Evolutionary conservation across 2,888 invertebrate genomes (phyloP), one percentile per base, ranked within the genome.

Genomic region (Troides aeacus): DNA sequence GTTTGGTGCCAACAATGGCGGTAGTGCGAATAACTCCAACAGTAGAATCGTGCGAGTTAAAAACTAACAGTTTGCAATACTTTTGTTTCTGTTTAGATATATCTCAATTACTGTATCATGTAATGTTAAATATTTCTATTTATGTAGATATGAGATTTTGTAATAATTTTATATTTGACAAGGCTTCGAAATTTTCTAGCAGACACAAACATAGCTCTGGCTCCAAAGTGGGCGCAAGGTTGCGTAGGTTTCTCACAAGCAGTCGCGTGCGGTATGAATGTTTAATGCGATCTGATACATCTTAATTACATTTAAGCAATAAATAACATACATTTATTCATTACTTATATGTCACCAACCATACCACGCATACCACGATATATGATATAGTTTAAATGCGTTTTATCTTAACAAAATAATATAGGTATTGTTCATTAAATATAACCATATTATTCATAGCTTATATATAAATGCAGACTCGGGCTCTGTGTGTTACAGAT

Each of bases 231-330:
- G 68, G 74, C 61, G 72, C 72, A 72, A 70, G 72, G 73, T 62
- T 72, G 68, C 62, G 70, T 63, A 61, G 68, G 65, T 58, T 62
- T 65, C 62, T 57, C 66, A 70, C 64, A 62, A 66, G 69, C 71
- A 64, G 50, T 73, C 70, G 68, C 59, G 69, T 68, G 67, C 59
- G 67, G 59, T 50, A 36, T 60, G 71, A 69, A 69, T 72, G 46
- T 18, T 58, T 71, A 68, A 72, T 72, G 57, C 46, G 64, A 66
- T 69, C 64, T 60, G 66, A 71, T 68, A 74, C 71, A 72, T 71
- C 69, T 67, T 72, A 71, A 72, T 73, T 73, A 73, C 66, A 66
- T 70, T 70, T 70, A 50, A 70, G 66, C 67, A 68, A 71, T 73
- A 70, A 66, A 62, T 66, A 68, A 60, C 60, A 66, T 56, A 66